Evolutionary conservation across 2,797 vertebrate species (phyloP), one percentile per base, ranked within the genome.

Genomic region (Lutjanus campechanus): DNA sequence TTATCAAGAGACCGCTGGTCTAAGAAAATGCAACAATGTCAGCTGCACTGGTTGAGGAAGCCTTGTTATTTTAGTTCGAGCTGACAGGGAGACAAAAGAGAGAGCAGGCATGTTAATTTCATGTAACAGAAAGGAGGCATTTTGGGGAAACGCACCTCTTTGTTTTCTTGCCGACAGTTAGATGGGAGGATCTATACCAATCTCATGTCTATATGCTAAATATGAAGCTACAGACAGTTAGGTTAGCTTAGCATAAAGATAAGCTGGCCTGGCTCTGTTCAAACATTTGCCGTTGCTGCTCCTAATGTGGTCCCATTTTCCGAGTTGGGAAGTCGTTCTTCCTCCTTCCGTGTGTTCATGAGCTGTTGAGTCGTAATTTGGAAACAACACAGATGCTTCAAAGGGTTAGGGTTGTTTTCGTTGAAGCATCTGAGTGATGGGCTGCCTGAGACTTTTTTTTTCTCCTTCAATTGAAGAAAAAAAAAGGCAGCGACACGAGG

Each of bases 1-100:
- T 80, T 88, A 87, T 89, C 85, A 36, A 36, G 62, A 78, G 43
- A 62, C 19, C 1, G 77, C 59, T 44, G 36, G 74, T 61, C 74
- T 61, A 75, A 62, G 61, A 46, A 76, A 80, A 84, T 36, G 59
- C 69, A 76, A 49, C 54, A 58, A n/a, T 44, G 29, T 36, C 10
- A 7, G 63, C 41, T 56, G 8, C 68, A 78, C 41, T 20, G 74
- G 43, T 59, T 5, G 22, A 56, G 20, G 54, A 17, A 43, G 55
- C n/a, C 22, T 53, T 54, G n/a, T 58, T 61, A 41, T 81, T 79
- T 79, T 36, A 43, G 54, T 71, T 29, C 13, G 12, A 65, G 19
- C 15, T 53, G 46, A 75, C 22, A 17, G 19, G 9, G 19, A 73
- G 9, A 44, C 51, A 67, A 73, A 64, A 53, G 12, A 61, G 56